A percentile compares a stretch with the other conserved stretches of the same genome.
phyloP scores from a whole-genome alignment of 2,888 invertebrate species.

The Pandemis heparana region DNA sequence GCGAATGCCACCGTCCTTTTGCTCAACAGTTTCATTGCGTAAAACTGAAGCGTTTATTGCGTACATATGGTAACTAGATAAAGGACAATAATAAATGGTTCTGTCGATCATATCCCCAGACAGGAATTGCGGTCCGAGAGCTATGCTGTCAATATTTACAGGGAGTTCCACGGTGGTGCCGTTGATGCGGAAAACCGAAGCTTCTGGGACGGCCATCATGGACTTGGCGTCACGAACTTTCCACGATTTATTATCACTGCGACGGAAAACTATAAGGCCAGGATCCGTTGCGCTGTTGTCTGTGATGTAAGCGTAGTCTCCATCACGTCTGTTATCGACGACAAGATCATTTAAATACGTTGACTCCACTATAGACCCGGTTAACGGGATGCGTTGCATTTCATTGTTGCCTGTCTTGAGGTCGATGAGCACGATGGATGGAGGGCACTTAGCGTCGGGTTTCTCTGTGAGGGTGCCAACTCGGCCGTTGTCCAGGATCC shows the following conservation, averaged over 20 bases:
- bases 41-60: conserved; percentile 87
- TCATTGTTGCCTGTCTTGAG: conserved; percentile 85
- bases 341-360: conserved; percentile 91
- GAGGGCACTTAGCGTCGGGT: conserved; percentile 86
- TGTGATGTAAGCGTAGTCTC: conserved; percentile 90
- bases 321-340: conserved; percentile 88
- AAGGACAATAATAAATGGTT: conserved; percentile 88
- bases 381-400: conserved; percentile 87
- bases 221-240: conserved; percentile 88
- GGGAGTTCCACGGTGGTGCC: conserved; percentile 85
- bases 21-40: conserved; percentile 80
- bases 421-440: conserved; percentile 89
- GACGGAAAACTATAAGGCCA: conserved; percentile 90
- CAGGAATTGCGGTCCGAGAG: conserved; percentile 87
- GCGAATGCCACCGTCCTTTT: conserved; percentile 66
- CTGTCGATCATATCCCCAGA: conserved; percentile 71
- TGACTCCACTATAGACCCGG: conserved; percentile 85
- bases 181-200: conserved; percentile 86
- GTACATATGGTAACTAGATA: conserved; percentile 89
- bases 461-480: conserved; percentile 85
- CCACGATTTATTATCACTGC: conserved; percentile 88
- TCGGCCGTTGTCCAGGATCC: conserved; percentile 89
- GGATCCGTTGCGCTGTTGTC: conserved; percentile 89
- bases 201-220: conserved; percentile 87
- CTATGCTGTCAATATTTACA: conserved; percentile 89